Conservation (phyloP, 2,888 invertebrate species). For the Platycheirus albimanus region DNA sequence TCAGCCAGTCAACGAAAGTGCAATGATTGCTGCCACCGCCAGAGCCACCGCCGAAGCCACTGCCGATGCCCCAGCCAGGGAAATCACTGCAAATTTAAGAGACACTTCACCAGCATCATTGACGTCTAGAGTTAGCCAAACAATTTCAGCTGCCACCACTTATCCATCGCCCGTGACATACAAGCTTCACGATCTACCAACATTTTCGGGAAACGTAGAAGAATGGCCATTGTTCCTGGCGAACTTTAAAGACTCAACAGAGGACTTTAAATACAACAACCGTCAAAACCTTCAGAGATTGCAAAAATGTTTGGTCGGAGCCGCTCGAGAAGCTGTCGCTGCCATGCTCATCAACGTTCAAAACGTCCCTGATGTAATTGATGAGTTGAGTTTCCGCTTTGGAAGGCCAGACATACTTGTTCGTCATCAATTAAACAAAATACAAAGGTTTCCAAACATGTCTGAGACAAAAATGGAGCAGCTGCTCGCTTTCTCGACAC, state of each 20-base stretch:
- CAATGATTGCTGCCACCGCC: no score
- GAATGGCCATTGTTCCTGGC: constrained; percentile 57
- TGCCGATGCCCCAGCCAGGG: no score
- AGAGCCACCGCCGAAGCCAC: no score
- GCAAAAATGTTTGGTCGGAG: constrained; percentile 38
- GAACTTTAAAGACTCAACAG: constrained; percentile 50
- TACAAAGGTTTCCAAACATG: constrained; percentile 38
- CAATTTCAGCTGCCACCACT: no score
- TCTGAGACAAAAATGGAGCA: constrained; percentile 9
- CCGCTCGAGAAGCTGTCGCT: constrained; percentile 42
- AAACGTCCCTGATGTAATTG: constrained; percentile 39
- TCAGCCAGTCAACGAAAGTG: no score
- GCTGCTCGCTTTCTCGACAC: constrained; percentile 12
- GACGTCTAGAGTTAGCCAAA: no score
- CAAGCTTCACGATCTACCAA: constrained; percentile 52
- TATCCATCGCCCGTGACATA: no score
- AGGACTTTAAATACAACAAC: constrained; percentile 32
- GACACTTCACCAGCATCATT: no score
- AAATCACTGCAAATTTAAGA: no score
- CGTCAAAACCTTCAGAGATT: constrained; percentile 48
- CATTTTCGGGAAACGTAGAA: constrained; percentile 50
- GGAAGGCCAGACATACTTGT: constrained; percentile 39
- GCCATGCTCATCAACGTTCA: constrained; percentile 53
- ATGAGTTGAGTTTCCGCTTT: constrained; percentile 53
- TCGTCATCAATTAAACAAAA: constrained; percentile 26